Conservation (phyloP, 1,140 invertebrate genomes). For the Platorchestia sp. region DNA sequence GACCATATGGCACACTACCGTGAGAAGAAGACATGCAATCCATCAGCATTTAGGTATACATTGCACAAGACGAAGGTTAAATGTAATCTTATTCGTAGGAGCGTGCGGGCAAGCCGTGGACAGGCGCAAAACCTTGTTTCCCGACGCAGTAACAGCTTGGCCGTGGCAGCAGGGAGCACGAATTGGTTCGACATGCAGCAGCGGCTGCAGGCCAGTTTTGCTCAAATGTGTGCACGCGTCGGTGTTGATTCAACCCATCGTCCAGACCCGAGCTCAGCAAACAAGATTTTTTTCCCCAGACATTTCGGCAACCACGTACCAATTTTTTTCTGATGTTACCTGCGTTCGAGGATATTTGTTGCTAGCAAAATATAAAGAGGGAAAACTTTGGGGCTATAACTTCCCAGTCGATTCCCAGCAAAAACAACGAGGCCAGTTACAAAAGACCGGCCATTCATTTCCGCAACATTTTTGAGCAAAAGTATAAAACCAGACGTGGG, state of each 20-base stretch:
- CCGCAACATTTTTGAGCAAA: too few relatives aligned
- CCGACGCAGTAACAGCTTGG: neutral
- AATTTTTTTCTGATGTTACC: constrained; percentile 30
- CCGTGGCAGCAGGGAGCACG: neutral
- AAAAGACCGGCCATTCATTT: neutral
- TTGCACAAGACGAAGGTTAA: neutral
- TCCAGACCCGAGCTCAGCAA: neutral
- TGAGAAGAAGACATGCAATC: neutral
- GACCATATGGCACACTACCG: neutral
- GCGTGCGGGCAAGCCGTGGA: neutral
- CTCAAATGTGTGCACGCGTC: too few relatives aligned
- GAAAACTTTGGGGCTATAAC: constrained; percentile 17
- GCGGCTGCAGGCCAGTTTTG: too few relatives aligned
- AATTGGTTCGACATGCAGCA: neutral
- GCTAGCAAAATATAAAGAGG: constrained; percentile 12
- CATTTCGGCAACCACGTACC: neutral
- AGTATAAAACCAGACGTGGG: too few relatives aligned
- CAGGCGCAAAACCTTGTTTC: neutral
- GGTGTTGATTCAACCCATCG: neutral
- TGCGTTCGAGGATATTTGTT: constrained; percentile 31
- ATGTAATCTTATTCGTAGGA: neutral
- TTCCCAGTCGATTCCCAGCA: constrained; percentile 6
- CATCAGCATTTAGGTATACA: neutral
- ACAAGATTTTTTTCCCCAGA: neutral
- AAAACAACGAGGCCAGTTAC: constrained; percentile 34